phyloP scores from a whole-genome alignment of 2,797 vertebrate species.

The Macrochelys suwanniensis region DNA sequence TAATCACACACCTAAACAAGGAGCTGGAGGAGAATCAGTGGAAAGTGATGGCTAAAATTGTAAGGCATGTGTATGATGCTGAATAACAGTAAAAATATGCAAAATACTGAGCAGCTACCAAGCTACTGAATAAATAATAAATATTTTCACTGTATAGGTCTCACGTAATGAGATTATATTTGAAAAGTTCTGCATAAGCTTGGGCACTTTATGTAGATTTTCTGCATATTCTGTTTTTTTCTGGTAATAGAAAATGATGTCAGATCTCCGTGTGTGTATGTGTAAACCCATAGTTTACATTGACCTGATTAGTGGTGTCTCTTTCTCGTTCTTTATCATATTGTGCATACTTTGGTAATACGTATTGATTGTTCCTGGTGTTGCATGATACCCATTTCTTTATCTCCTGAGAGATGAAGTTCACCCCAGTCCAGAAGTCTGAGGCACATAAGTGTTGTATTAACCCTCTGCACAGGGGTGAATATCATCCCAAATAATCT shows the following conservation, averaged over 20 bases:
- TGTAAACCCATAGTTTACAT: background rate
- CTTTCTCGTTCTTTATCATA: background rate
- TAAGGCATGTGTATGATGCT: background rate
- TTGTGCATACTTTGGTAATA: background rate
- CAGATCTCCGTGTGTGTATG: rapidly evolving
- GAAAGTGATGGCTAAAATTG: background rate
- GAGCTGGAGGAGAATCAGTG: background rate
- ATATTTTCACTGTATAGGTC: background rate
- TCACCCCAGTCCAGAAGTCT: background rate
- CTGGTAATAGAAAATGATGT: background rate
- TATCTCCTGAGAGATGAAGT: background rate
- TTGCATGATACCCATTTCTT: background rate
- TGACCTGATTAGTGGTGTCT: too few relatives aligned
- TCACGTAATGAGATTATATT: background rate
- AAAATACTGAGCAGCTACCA: background rate
- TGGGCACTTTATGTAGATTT: background rate
- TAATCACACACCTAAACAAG: background rate
- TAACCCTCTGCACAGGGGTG: background rate
- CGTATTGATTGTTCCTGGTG: background rate
- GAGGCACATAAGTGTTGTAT: background rate
- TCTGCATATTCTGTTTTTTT: background rate
- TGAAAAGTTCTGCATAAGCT: background rate
- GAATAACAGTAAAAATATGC: background rate
- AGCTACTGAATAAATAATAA: background rate
- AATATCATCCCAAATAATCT: background rate